Conservation (phyloP, 2,888 invertebrate species). For the Gibbula magus region DNA sequence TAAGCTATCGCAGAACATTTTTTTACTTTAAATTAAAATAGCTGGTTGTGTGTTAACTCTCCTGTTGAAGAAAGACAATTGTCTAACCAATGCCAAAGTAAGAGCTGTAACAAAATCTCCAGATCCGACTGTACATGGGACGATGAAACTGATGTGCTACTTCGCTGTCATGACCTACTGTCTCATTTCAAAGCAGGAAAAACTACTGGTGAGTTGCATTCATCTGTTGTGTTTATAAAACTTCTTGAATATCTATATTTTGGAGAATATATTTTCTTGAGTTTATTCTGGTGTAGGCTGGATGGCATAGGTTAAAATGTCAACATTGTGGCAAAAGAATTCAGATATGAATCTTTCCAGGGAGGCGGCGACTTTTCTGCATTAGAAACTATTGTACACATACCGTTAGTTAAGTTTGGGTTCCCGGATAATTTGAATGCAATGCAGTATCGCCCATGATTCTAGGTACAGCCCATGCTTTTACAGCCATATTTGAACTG, state of each 20-base stretch:
- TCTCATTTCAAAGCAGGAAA: constrained; percentile 91
- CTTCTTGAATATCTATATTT: not conserved
- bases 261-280: not conserved
- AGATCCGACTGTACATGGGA: constrained; percentile 83
- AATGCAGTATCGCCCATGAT: no score
- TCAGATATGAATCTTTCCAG: no score
- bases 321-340: no score
- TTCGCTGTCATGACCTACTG: constrained; percentile 94
- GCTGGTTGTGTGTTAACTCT: not conserved
- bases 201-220: constrained; percentile 85
- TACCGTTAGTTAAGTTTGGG: no score
- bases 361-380: no score
- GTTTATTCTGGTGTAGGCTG: not conserved
- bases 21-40: not conserved
- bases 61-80: not conserved
- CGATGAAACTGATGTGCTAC: constrained; percentile 93
- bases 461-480: no score
- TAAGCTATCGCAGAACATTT: not conserved
- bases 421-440: no score
- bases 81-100: not conserved
- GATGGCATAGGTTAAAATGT: no score
- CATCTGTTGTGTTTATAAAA: not conserved
- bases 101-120: constrained; percentile 35
- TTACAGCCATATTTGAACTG: no score
- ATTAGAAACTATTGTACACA: no score